These are phyloP conservation scores for Bedellia somnulentella DNA, from an alignment of 2,888 invertebrate species.

Conservation along the genomic window DNA sequence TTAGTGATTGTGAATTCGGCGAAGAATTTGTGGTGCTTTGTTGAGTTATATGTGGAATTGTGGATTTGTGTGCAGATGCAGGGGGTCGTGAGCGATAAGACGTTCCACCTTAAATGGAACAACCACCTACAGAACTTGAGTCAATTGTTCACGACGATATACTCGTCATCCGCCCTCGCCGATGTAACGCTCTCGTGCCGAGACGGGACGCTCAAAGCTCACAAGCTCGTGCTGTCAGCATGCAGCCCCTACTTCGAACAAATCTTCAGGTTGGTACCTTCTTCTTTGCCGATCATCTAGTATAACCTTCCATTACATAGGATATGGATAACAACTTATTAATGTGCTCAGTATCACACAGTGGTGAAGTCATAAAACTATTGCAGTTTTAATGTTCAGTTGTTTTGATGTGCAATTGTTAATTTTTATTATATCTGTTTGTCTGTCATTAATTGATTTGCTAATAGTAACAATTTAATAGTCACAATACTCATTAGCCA, in stretches of 20 bases:
- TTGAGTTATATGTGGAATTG: slow-evolving; percentile 14
- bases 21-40: slow-evolving; percentile 41
- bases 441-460: no score
- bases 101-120: slow-evolving; percentile 72
- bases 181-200: slow-evolving; percentile 73
- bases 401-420: no score
- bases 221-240: slow-evolving; percentile 73
- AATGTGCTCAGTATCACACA: no score
- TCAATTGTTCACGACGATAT: slow-evolving; percentile 68
- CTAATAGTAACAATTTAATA: no score
- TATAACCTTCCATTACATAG: no score
- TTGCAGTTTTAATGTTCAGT: no score
- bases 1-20: slow-evolving; percentile 26
- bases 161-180: slow-evolving; percentile 68
- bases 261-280: slow-evolving; percentile 60
- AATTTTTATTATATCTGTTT: no score
- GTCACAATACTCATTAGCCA: no score
- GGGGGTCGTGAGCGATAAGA: slow-evolving; percentile 65
- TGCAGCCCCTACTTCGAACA: slow-evolving; percentile 78
- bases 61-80: slow-evolving; percentile 55
- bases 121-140: slow-evolving; percentile 73
- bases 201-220: slow-evolving; percentile 70
- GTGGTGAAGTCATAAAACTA: no score
- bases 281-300: no score
- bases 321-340: no score